Evolutionary conservation across 2,888 invertebrate genomes (phyloP).

Genomic region (Strigamia transsilvanica): DNA sequence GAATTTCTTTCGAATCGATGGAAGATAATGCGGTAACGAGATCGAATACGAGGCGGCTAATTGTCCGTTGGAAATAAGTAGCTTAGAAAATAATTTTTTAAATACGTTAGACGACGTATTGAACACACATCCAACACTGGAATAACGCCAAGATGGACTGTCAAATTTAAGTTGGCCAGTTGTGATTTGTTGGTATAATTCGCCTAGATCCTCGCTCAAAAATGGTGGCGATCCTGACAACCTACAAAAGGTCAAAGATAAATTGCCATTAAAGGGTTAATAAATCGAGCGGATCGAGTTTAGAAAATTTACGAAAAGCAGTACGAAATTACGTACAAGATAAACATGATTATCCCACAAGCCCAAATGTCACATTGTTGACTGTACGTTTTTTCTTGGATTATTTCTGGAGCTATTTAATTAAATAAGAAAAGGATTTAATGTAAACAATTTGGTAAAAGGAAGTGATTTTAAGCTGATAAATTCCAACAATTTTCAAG

Average conservation of each 20-base stretch:
- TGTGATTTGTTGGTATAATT: conserved; percentile 44
- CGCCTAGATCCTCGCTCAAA: conserved; percentile 7
- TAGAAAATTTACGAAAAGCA: neutral
- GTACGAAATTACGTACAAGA: conserved; percentile 60
- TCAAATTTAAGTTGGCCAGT: conserved; percentile 41
- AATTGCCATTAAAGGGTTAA: conserved; percentile 1
- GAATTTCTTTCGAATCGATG: conserved; percentile 9
- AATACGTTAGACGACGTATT: neutral
- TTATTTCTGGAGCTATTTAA: conserved; percentile 69
- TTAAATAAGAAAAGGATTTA: conserved; percentile 44
- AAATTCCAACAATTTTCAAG: neutral
- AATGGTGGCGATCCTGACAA: conserved; percentile 51
- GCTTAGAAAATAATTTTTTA: neutral
- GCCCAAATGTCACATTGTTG: conserved; percentile 72
- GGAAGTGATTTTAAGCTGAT: conserved; percentile 21
- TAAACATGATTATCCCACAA: conserved; percentile 69
- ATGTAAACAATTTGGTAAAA: conserved; percentile 11
- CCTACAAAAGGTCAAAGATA: conserved; percentile 29
- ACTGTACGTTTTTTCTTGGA: conserved; percentile 68
- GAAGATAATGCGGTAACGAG: neutral
- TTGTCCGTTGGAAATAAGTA: neutral
- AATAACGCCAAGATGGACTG: conserved; percentile 40
- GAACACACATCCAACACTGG: conserved; percentile 46
- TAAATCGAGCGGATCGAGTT: neutral
- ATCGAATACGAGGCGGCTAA: neutral